These are phyloP conservation scores for Tricholauxania praeusta DNA, from an alignment of 2,888 invertebrate species.

Conservation along the genomic window DNA sequence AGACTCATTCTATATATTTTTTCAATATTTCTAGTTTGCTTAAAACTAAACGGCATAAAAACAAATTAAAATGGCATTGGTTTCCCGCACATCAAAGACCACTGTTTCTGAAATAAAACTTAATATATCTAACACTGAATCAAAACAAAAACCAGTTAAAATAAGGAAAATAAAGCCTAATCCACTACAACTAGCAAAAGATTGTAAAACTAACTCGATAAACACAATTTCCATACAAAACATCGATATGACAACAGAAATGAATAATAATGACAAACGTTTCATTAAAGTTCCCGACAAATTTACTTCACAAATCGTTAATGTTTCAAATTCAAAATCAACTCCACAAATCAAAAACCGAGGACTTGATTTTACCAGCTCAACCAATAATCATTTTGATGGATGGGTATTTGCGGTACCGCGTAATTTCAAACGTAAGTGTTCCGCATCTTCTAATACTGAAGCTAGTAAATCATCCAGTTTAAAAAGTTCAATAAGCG, in stretches of 20 bases:
- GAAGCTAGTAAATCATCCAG: not conserved
- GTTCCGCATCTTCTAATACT: conserved; percentile 39
- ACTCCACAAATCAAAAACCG: conserved; percentile 42
- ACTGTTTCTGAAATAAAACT: conserved; percentile 25
- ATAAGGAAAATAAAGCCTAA: not conserved
- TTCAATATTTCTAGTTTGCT: no score
- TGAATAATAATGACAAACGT: conserved; percentile 33
- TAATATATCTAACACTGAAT: not conserved
- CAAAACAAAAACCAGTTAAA: no score
- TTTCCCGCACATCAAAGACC: no score
- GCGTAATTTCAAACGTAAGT: conserved; percentile 47
- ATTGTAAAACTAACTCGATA: conserved; percentile 9
- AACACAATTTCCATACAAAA: conserved; percentile 51
- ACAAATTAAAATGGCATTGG: no score
- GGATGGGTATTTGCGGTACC: conserved; percentile 50
- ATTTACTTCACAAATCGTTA: conserved; percentile 1
- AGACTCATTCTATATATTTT: no score
- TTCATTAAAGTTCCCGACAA: conserved; percentile 20
- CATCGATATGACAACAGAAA: conserved; percentile 52
- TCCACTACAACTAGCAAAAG: not conserved
- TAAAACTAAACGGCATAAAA: no score
- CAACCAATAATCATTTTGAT: conserved; percentile 54
- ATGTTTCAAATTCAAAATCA: conserved; percentile 21
- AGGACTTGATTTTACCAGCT: conserved; percentile 52
- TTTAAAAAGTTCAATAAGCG: not conserved